Evolutionary conservation across 1,140 invertebrate genomes (phyloP), one percentile per base, ranked within the genome.

Genomic region (Steinernema feltiae): DNA sequence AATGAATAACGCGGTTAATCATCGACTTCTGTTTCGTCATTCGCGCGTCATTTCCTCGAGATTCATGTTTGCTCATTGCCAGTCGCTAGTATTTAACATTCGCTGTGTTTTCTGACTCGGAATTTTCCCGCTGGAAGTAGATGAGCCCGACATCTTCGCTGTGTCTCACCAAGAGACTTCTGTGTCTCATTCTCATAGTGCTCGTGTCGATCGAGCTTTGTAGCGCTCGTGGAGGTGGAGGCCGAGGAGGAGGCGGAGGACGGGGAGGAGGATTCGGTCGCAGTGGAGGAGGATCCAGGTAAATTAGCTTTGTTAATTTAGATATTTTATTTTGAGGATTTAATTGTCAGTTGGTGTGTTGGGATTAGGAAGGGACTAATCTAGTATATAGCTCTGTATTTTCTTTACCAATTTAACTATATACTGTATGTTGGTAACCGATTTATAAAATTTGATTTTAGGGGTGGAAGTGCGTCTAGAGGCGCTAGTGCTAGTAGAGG

Each of bases 101-200:
- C n/a, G n/a, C n/a, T n/a, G n/a, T n/a, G n/a, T n/a, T n/a, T n/a
- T n/a, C n/a, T n/a, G n/a, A n/a, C n/a, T n/a, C n/a, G n/a, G n/a
- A n/a, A n/a, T n/a, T n/a, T n/a, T n/a, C n/a, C n/a, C n/a, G n/a
- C n/a, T n/a, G n/a, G n/a, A n/a, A n/a, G n/a, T n/a, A n/a, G n/a
- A n/a, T n/a, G n/a, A n/a, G n/a, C n/a, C 35, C 7, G 7, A 18
- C 35, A 75, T 27, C 24, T 71, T 35, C 72, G 48, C 24, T 41
- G 18, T 41, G 31, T 15, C 1, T 15, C 27, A 48, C 53, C 1
- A 69, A 32, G 29, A 31, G 72, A 12, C 48, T 77, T 12, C 35
- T 77, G n/a, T 69, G 30, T 46, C 70, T 78, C n/a, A 32, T 76
- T 31, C 32, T 78, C 46, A 32, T 70, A 29, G 32, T 70, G 21